Evolutionary conservation across 2,888 invertebrate genomes (phyloP).

Genomic region (Diogma glabrata): DNA sequence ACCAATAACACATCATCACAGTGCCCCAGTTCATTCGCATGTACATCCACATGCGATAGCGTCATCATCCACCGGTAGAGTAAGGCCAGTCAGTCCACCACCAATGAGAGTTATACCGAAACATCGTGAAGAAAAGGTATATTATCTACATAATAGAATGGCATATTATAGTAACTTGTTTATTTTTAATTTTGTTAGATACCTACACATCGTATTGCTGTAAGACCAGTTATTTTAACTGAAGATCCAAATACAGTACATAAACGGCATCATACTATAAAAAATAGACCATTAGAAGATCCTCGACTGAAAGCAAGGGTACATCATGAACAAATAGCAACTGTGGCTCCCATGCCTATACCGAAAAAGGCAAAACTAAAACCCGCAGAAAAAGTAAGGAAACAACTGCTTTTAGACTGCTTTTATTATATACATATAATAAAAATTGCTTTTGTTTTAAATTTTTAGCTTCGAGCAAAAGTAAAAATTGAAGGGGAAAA

Average conservation of each 20-base stretch:
- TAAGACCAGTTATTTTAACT: not conserved
- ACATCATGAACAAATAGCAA: slow-evolving; percentile 43
- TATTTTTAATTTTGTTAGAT: too few relatives aligned
- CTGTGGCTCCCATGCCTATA: slow-evolving; percentile 30
- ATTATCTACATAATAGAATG: too few relatives aligned
- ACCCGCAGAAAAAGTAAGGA: slow-evolving; percentile 30
- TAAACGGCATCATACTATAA: not conserved
- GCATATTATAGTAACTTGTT: too few relatives aligned
- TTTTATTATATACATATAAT: not conserved
- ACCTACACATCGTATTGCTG: too few relatives aligned
- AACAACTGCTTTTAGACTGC: not conserved
- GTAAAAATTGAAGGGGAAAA: slow-evolving; percentile 38
- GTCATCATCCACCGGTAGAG: slow-evolving; percentile 2
- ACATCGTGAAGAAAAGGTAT: slow-evolving; percentile 29
- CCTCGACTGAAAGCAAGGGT: slow-evolving; percentile 43
- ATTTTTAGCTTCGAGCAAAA: slow-evolving; percentile 30
- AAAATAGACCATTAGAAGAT: slow-evolving; percentile 39
- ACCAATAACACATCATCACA: not conserved
- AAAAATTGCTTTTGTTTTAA: not conserved
- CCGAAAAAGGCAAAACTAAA: slow-evolving; percentile 37
- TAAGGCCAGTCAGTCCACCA: slow-evolving; percentile 30
- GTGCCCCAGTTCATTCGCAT: slow-evolving; percentile 10
- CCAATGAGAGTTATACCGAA: slow-evolving; percentile 20
- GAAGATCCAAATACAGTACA: slow-evolving; percentile 4
- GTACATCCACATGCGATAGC: not conserved